A percentile compares a stretch with the other conserved stretches of the same genome.
These are phyloP conservation scores for Cataglyphis rosenhaueri DNA, from an alignment of 2,888 invertebrate genomes.

Conservation along the genomic window DNA sequence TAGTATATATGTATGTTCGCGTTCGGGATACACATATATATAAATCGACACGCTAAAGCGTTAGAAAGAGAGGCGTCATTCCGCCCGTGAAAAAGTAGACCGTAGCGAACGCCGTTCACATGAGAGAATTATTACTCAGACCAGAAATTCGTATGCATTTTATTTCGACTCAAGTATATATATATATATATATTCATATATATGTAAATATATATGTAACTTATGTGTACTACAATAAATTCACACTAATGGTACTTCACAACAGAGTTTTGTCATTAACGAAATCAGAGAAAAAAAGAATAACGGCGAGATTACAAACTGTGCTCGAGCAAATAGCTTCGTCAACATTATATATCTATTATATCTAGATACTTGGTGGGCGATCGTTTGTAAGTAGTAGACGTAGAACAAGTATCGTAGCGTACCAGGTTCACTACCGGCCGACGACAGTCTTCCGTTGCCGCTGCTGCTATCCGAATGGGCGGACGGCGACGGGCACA, in stretches of 20 bases:
- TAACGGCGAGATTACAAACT: conserved; percentile 50
- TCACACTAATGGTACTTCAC: conserved; percentile 53
- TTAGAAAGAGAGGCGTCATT: conserved; percentile 48
- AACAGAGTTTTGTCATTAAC: conserved; percentile 50
- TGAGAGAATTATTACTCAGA: conserved; percentile 72
- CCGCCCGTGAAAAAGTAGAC: conserved; percentile 35
- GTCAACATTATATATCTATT: conserved; percentile 50
- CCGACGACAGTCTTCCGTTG: conserved; percentile 92
- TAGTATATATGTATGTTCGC: conserved; percentile 24
- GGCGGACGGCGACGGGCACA: conserved; percentile 93
- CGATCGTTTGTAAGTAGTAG: conserved; percentile 72
- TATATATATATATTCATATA: conserved; percentile 45
- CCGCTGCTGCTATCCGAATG: conserved; percentile 95
- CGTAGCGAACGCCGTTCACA: conserved; percentile 59
- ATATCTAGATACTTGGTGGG: conserved; percentile 55
- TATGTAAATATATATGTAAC: conserved; percentile 44
- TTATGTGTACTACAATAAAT: conserved; percentile 51
- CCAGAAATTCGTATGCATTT: conserved; percentile 69
- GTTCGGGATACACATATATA: neutral
- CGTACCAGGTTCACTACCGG: conserved; percentile 90
- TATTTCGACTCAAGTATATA: conserved; percentile 65
- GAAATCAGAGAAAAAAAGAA: conserved; percentile 54
- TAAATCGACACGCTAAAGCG: conserved; percentile 38
- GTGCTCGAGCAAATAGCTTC: conserved; percentile 38
- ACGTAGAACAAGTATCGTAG: conserved; percentile 72